phyloP scores from a whole-genome alignment of 30 jellyfish, hydroid and myxozoan species.

The Clytia hemisphaerica region DNA sequence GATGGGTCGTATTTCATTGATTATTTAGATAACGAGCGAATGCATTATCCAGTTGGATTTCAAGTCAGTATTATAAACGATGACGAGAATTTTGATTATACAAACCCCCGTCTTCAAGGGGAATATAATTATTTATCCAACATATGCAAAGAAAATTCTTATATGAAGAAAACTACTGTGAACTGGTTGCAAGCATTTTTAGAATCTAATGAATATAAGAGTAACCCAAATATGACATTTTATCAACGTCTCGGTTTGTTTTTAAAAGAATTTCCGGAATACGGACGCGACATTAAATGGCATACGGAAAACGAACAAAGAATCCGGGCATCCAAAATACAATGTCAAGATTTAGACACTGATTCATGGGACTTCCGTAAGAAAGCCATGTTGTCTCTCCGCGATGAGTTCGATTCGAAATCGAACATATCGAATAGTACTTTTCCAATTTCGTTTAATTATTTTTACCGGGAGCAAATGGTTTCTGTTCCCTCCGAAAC shows the following conservation, averaged over 20 bases:
- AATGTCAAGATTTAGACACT: neutral
- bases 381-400: conserved; percentile 4
- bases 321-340: conserved; percentile 10
- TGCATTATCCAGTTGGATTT: neutral
- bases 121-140: neutral
- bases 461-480: conserved; percentile 15
- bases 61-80: neutral
- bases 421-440: neutral
- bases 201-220: neutral
- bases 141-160: neutral
- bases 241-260: neutral
- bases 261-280: neutral
- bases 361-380: neutral
- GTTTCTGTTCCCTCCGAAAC: conserved; percentile 5
- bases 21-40: neutral
- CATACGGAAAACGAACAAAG: neutral
- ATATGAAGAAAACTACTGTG: neutral
- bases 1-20: conserved; percentile 24
- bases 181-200: conserved; percentile 9
- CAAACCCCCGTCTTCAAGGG: neutral
- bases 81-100: conserved; percentile 1
- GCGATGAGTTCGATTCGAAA: neutral
- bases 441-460: neutral
- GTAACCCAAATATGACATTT: neutral
- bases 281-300: neutral